Evolutionary conservation across 2,797 vertebrate genomes (phyloP).

Genomic region (Acanthurus leucopareius): DNA sequence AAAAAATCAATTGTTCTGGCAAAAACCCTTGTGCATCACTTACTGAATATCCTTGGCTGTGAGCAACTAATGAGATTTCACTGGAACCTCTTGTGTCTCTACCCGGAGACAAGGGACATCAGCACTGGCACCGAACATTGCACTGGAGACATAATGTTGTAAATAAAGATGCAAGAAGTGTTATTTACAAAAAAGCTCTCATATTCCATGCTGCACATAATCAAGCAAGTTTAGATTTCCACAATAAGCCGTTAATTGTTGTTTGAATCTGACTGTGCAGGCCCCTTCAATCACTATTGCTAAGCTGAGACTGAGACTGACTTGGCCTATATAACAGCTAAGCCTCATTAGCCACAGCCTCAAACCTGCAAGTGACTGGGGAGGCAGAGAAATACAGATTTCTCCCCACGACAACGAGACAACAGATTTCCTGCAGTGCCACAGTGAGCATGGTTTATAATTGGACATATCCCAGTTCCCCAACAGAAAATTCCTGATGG

Average conservation of each 20-base stretch:
- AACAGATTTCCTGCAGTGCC: conserved; percentile 60
- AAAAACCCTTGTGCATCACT: conserved; percentile 15
- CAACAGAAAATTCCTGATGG: conserved; percentile 31
- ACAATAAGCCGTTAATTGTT: conserved; percentile 70
- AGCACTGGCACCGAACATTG: neutral
- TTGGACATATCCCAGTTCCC: conserved; percentile 63
- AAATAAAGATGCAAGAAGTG: conserved; percentile 22
- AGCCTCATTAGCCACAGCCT: conserved; percentile 79
- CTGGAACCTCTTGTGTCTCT: conserved; percentile 22
- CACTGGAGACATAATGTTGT: conserved; percentile 2
- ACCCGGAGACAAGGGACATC: conserved; percentile 26
- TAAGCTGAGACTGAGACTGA: conserved; percentile 54
- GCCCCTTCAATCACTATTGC: conserved; percentile 54
- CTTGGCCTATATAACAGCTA: conserved; percentile 77
- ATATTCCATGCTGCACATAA: conserved; percentile 21
- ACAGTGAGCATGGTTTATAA: conserved; percentile 50
- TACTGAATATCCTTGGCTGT: conserved; percentile 23
- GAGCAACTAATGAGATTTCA: conserved; percentile 48
- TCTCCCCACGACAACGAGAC: conserved; percentile 69
- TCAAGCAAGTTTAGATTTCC: conserved; percentile 42
- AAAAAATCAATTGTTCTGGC: neutral
- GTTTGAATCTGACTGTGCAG: conserved; percentile 55
- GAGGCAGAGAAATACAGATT: conserved; percentile 68
- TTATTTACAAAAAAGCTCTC: conserved; percentile 35
- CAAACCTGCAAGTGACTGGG: conserved; percentile 68